These are phyloP conservation scores for Phaethon lepturus DNA, from an alignment of 2,113 vertebrate species.

Conservation along the genomic window DNA sequence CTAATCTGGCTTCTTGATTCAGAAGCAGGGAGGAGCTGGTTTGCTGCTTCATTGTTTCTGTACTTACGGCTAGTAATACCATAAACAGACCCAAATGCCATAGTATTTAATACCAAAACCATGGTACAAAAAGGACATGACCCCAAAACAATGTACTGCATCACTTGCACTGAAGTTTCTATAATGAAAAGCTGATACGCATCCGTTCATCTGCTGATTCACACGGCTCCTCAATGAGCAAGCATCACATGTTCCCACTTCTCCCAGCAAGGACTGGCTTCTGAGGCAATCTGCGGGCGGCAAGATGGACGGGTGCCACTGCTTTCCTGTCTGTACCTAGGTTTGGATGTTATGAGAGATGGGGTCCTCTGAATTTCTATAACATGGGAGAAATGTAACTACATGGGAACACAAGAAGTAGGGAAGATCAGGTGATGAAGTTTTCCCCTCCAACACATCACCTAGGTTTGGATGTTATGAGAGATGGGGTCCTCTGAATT, in stretches of 20 bases:
- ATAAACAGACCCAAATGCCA: background rate
- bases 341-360: background rate
- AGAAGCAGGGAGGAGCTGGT: background rate
- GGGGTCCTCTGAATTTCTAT: background rate
- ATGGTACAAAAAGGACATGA: background rate
- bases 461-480: background rate
- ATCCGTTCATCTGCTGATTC: background rate
- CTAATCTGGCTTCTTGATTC: background rate
- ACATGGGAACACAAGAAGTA: background rate
- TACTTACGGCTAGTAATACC: background rate
- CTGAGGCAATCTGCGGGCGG: background rate
- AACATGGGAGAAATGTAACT: background rate
- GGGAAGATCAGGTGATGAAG: background rate
- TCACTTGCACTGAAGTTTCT: background rate
- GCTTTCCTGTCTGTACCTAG: background rate
- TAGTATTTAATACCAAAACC: background rate
- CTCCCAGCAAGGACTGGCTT: rapidly evolving
- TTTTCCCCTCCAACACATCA: background rate
- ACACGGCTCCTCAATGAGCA: background rate
- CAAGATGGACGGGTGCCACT: rapidly evolving
- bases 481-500: background rate
- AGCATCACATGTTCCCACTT: background rate
- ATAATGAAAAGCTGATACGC: background rate
- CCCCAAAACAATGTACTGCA: background rate
- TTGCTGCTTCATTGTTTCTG: background rate